Evolutionary conservation across 1,140 invertebrate species (phyloP).

Genomic region (Dolichoris vasculosae): DNA sequence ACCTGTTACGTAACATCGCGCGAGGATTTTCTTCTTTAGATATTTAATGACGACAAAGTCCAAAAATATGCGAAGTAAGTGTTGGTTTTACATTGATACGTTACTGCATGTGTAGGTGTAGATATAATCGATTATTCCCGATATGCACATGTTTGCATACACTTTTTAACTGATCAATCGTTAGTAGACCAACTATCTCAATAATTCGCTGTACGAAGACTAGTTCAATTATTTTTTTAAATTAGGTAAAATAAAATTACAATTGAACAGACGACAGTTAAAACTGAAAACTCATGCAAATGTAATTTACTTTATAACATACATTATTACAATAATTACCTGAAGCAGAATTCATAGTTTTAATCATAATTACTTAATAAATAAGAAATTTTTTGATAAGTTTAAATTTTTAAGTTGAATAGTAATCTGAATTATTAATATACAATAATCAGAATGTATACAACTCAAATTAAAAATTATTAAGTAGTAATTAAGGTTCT

Average conservation of each 20-base stretch:
- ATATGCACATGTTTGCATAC: background rate
- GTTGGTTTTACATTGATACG: background rate
- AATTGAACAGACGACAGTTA: background rate
- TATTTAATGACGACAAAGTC: constrained; percentile 74
- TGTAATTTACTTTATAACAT: background rate
- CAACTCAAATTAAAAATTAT: too few relatives aligned
- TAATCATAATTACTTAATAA: too few relatives aligned
- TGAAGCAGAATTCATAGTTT: too few relatives aligned
- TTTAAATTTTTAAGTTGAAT: too few relatives aligned
- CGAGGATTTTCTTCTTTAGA: constrained; percentile 70
- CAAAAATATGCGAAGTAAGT: constrained; percentile 64
- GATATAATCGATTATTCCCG: background rate
- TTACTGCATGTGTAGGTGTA: background rate
- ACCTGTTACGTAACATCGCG: constrained; percentile 70
- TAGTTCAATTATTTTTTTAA: background rate
- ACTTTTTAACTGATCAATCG: background rate
- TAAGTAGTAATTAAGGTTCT: too few relatives aligned
- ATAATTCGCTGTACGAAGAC: background rate
- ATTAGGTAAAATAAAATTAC: background rate
- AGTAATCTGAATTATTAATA: too few relatives aligned
- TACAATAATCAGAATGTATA: too few relatives aligned
- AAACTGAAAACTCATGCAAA: background rate
- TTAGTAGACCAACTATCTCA: background rate
- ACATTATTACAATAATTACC: too few relatives aligned
- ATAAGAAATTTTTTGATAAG: too few relatives aligned